phyloP scores from a whole-genome alignment of 2,888 invertebrate species.

The Seira musarum region DNA sequence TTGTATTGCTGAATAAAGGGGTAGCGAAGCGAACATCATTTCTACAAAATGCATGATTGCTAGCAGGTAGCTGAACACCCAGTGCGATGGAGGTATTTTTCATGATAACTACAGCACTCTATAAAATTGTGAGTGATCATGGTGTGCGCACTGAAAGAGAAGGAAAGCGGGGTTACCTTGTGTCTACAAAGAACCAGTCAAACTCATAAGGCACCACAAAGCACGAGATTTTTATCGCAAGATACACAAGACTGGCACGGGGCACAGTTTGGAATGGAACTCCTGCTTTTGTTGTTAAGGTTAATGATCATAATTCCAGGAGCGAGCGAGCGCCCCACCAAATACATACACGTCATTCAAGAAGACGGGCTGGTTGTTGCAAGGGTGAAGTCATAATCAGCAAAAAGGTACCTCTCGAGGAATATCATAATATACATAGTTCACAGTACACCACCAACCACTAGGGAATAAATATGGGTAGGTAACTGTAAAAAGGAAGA shows the following conservation, averaged over 20 bases:
- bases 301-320: slow-evolving; percentile 50
- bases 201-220: slow-evolving; percentile 46
- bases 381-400: background rate
- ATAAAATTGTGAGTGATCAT: background rate
- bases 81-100: background rate
- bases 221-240: slow-evolving; percentile 52
- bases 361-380: background rate
- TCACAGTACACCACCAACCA: too few relatives aligned
- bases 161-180: background rate
- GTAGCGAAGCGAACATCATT: background rate
- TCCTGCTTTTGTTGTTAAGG: slow-evolving; percentile 31
- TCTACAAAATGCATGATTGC: background rate
- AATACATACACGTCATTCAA: slow-evolving; percentile 16
- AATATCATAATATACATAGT: too few relatives aligned
- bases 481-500: too few relatives aligned
- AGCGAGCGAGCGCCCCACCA: slow-evolving; percentile 27
- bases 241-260: slow-evolving; percentile 52
- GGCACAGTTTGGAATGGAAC: slow-evolving; percentile 43
- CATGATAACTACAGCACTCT: background rate
- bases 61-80: slow-evolving; percentile 31
- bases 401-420: background rate
- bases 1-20: background rate
- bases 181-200: slow-evolving; percentile 13
- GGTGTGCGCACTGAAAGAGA: background rate
- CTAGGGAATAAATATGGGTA: too few relatives aligned